phyloP scores from a whole-genome alignment of 2,888 invertebrate genomes.

The Xanthia togata region DNA sequence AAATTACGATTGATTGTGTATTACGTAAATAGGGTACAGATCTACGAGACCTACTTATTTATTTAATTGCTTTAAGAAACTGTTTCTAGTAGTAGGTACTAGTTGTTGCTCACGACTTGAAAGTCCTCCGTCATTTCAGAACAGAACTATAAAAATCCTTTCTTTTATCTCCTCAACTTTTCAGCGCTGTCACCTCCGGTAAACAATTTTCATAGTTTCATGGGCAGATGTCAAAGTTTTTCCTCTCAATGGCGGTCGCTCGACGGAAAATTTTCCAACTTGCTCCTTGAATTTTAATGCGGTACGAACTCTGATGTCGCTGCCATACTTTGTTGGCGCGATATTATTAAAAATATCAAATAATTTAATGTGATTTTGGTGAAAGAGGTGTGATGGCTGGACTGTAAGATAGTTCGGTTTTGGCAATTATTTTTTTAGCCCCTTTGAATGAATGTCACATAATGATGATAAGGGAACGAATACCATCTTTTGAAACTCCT shows the following conservation, averaged over 20 bases:
- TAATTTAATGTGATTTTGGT: slow-evolving; percentile 24
- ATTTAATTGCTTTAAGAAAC: neutral
- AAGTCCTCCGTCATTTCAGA: slow-evolving; percentile 3
- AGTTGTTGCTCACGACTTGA: neutral
- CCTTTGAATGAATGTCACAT: neutral
- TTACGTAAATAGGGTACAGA: no score
- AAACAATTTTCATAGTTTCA: slow-evolving; percentile 73
- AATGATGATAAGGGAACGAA: neutral
- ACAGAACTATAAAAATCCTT: slow-evolving; percentile 21
- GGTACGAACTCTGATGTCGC: slow-evolving; percentile 51
- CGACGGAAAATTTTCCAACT: slow-evolving; percentile 63
- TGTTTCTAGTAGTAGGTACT: no score
- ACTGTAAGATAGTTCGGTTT: neutral
- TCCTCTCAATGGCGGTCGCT: slow-evolving; percentile 54
- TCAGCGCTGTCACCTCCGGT: slow-evolving; percentile 47
- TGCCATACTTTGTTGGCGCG: slow-evolving; percentile 34
- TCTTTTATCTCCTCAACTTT: slow-evolving; percentile 44
- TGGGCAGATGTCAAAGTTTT: slow-evolving; percentile 70
- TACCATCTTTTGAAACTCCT: neutral
- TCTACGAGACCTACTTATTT: neutral
- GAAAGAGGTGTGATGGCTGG: neutral
- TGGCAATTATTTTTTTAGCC: neutral
- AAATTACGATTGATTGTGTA: no score
- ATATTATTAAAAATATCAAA: slow-evolving; percentile 53
- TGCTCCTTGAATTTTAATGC: slow-evolving; percentile 69